Evolutionary conservation across 2,797 vertebrate species (phyloP), one percentile per base, ranked within the genome.

Genomic region (Odontamblyopus rebecca): DNA sequence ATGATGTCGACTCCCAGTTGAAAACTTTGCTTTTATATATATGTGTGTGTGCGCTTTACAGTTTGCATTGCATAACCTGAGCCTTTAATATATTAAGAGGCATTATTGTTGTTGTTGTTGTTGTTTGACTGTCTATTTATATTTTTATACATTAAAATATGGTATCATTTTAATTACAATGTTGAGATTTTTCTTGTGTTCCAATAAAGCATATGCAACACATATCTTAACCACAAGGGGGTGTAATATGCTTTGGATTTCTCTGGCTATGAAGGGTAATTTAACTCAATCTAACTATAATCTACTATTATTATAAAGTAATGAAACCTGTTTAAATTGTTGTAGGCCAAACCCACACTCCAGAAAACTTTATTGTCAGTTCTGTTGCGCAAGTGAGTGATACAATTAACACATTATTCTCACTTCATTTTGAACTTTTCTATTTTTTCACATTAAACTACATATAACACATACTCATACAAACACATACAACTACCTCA

Each of bases 61-160:
- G 38, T 30, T 48, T 48, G 7, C 18, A 23, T 27, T 62, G n/a
- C 18, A 62, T 66, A 29, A 7, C 11, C n/a, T 27, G 23, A 64
- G 13, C 38, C 9, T 64, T 50, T 50, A 41, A 19, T 44, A 27
- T n/a, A 5, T 16, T 5, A 19, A 26, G 11, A 13, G n/a, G 38
- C 61, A 30, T 51, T 32, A 29, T 6, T 67, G 0, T 30, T 68
- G 19, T 54, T 30, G 62, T 60, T 35, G 35, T 35, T 35, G 7
- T 38, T 38, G 7, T 68, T 32, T 67, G n/a, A 48, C 32, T 41
- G 56, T 70, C 70, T 72, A 48, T 66, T 66, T 38, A 38, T 66
- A 27, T 65, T 48, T 27, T 44, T 50, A 65, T 32, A 66, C 11
- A 62, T 57, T 57, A 11, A 57, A 54, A 54, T n/a, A n/a, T 12